phyloP scores from a whole-genome alignment of 2,797 vertebrate species.

The Gouania willdenowi region DNA sequence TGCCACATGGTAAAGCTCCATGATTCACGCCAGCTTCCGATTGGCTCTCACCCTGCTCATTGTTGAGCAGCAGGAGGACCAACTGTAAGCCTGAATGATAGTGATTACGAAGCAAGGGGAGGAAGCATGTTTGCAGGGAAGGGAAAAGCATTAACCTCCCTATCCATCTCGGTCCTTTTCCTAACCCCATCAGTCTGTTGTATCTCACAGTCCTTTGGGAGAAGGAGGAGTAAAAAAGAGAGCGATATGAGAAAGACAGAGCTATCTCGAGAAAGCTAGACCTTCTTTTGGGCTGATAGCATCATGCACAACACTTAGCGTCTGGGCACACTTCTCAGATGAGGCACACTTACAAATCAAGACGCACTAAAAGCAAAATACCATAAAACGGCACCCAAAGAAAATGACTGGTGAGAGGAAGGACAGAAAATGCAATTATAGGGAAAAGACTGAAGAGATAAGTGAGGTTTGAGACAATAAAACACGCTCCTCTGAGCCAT shows the following conservation, averaged over 20 bases:
- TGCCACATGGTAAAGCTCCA: slow-evolving; percentile 15
- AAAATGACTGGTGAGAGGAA: background rate
- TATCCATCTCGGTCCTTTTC: slow-evolving; percentile 49
- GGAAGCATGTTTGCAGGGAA: slow-evolving; percentile 13
- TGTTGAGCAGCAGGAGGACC: slow-evolving; percentile 47
- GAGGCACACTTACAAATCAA: too few relatives aligned
- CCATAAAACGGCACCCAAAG: slow-evolving; percentile 18
- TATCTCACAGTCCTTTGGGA: slow-evolving; percentile 57
- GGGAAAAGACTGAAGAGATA: slow-evolving; percentile 1
- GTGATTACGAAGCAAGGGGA: slow-evolving; percentile 37
- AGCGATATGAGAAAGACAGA: slow-evolving; percentile 56
- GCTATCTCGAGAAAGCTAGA: slow-evolving; percentile 58
- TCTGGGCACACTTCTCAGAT: slow-evolving; percentile 41
- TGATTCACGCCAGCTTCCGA: slow-evolving; percentile 28
- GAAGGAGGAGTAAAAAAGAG: slow-evolving; percentile 49
- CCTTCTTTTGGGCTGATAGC: slow-evolving; percentile 64
- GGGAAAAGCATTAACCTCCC: slow-evolving; percentile 59
- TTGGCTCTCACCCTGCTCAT: slow-evolving; percentile 44
- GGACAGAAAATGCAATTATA: slow-evolving; percentile 18
- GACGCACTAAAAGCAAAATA: too few relatives aligned
- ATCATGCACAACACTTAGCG: slow-evolving; percentile 55
- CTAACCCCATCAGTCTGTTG: slow-evolving; percentile 59
- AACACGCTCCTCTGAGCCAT: slow-evolving; percentile 15
- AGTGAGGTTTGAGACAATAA: slow-evolving; percentile 11
- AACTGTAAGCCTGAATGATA: slow-evolving; percentile 38